Conservation (phyloP, 2,888 invertebrate species). For the Iphiclides podalirius region DNA sequence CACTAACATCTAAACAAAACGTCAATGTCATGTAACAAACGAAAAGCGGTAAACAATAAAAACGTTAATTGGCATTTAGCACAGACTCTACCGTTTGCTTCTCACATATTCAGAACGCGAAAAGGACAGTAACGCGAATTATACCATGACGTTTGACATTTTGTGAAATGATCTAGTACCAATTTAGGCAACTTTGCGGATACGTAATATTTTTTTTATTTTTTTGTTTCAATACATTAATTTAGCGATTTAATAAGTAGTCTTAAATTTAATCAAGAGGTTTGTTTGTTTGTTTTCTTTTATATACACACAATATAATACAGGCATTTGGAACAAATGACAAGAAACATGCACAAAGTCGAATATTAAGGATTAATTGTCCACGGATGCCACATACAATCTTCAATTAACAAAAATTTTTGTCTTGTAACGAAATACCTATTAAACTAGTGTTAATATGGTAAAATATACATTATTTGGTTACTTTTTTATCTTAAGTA, state of each 20-base stretch:
- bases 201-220: slow-evolving; percentile 39
- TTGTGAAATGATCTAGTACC: slow-evolving; percentile 42
- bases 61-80: slow-evolving; percentile 71
- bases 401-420: too few relatives aligned
- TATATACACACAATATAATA: not conserved
- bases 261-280: not conserved
- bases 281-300: too few relatives aligned
- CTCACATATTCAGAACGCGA: slow-evolving; percentile 64
- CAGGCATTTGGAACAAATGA: not conserved
- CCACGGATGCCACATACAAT: too few relatives aligned
- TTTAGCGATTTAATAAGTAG: slow-evolving; percentile 30
- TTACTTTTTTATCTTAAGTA: too few relatives aligned
- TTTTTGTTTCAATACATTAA: slow-evolving; percentile 31
- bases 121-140: slow-evolving; percentile 54
- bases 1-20: slow-evolving; percentile 76
- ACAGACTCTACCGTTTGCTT: slow-evolving; percentile 48
- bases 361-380: too few relatives aligned
- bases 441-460: too few relatives aligned
- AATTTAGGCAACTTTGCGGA: slow-evolving; percentile 48
- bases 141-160: slow-evolving; percentile 54
- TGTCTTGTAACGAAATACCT: too few relatives aligned
- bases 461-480: too few relatives aligned
- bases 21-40: slow-evolving; percentile 71
- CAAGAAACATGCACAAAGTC: too few relatives aligned
- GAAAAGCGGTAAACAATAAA: slow-evolving; percentile 71